Evolutionary conservation across 1,140 invertebrate genomes (phyloP).

Genomic region (Polypedilum vanderplanki): DNA sequence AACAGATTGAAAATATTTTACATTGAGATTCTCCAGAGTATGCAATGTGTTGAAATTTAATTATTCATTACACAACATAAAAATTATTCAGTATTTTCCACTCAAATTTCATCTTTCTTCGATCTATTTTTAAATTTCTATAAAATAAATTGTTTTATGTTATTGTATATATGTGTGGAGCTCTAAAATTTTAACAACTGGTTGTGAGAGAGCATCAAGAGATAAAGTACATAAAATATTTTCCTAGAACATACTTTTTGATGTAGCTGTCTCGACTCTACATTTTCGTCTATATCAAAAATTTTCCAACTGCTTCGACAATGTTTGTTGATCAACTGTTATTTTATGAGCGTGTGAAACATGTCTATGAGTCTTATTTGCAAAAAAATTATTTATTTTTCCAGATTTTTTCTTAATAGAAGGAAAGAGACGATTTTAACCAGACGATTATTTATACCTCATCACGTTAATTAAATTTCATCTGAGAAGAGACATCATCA

Average conservation of each 20-base stretch:
- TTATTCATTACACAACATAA: constrained; percentile 14
- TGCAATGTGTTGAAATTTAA: constrained; percentile 7
- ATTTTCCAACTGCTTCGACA: neutral
- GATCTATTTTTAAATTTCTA: neutral
- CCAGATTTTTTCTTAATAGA: neutral
- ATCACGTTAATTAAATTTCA: neutral
- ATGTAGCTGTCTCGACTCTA: too few species aligned
- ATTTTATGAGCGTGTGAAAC: too few species aligned
- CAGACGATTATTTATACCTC: neutral
- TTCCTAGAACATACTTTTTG: too few species aligned
- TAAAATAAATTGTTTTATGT: too few species aligned
- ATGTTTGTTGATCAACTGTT: neutral
- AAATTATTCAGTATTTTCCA: constrained; percentile 1
- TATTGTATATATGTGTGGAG: too few species aligned
- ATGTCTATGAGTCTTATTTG: too few species aligned
- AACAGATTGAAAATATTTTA: too few species aligned
- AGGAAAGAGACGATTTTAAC: neutral
- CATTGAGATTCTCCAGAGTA: neutral
- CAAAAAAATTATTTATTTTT: neutral
- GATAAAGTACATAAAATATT: too few species aligned
- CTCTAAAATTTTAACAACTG: too few species aligned
- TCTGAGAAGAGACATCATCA: neutral
- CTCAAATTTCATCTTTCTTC: neutral
- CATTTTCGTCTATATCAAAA: too few species aligned
- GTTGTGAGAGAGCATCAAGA: too few species aligned